A percentile compares a stretch with the other conserved stretches of the same genome.
Conservation (phyloP, 2,797 vertebrate species). For the Phoeniculus purpureus region DNA sequence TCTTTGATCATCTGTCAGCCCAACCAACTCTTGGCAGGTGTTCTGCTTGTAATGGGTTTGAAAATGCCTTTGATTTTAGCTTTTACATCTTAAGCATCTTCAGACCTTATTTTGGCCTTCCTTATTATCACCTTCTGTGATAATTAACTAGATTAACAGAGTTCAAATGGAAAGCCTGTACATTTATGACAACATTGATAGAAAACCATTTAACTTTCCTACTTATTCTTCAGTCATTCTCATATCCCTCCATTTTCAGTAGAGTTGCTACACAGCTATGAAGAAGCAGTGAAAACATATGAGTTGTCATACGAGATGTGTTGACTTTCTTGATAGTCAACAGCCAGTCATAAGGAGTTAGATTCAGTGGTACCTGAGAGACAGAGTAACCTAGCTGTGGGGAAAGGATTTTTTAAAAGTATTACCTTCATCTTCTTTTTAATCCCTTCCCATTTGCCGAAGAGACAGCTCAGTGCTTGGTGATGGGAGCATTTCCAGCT, state of each 20-base stretch:
- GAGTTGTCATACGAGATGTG: not conserved
- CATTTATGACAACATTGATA: not conserved
- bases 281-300: not conserved
- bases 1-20: not conserved
- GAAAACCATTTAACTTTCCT: not conserved
- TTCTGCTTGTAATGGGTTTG: not conserved
- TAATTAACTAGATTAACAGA: too few relatives aligned
- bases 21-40: not conserved
- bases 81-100: not conserved
- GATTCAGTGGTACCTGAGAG: not conserved
- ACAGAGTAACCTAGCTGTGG: not conserved
- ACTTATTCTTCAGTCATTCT: not conserved
- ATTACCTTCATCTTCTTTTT: not conserved
- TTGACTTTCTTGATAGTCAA: not conserved
- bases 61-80: not conserved
- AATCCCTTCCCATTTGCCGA: not conserved
- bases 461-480: not conserved
- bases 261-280: not conserved
- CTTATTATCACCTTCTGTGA: not conserved
- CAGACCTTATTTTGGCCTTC: not conserved
- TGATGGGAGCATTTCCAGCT: not conserved
- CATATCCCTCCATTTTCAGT: not conserved
- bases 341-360: not conserved
- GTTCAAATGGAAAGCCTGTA: not conserved
- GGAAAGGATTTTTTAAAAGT: not conserved